Base-by-base conservation (phyloP, 2,888 invertebrate genomes). In the Ochropacha duplaris region DNA sequence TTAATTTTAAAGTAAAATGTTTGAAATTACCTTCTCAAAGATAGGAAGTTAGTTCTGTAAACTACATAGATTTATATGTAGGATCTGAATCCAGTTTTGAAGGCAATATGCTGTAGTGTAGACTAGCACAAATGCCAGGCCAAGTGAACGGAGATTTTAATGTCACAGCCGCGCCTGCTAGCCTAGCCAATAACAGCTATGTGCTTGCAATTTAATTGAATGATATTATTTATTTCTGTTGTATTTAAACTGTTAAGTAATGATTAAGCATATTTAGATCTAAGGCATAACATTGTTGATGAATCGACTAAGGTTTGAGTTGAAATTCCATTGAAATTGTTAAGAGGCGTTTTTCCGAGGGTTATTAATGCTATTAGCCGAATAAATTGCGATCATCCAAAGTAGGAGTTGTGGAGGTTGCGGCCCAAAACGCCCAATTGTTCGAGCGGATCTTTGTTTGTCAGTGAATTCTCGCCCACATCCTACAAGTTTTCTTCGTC, bases 151-250 rank as follows among this genome's bases (percentile, higher is more conserved):
- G 74, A 55, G 59, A 59, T 56, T 49, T 22, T 39, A 39, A 59
- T 57, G 61, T 51, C 57, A 36, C 34, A 64, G 74, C 74, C 81
- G 76, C 72, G 81, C 79, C 82, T 76, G 72, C 80, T 56, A 63
- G 57, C 58, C 54, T 58, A 61, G 54, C 83, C 82, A 82, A 82
- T 82, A 39, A 58, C 59, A 59, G 58, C 62, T 50, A 16, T 9
- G 19, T 44, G 3, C 9, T 44, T 44, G 44, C 44, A 52, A 50
- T 50, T 50, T n/a, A 28, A 44, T 52, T 31, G 52, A 49, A 54
- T 54, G n/a, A 8, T 31, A 22, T 4, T 24, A 16, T 49, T 12
- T n/a, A 26, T 16, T 4, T 16, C n/a, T n/a, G n/a, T n/a, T n/a
- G n/a, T n/a, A n/a, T 16, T 6, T 39, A 39, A 28, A 28, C 28